phyloP scores from a whole-genome alignment of 2,113 vertebrate genomes.

The Clarias macrocephalus region DNA sequence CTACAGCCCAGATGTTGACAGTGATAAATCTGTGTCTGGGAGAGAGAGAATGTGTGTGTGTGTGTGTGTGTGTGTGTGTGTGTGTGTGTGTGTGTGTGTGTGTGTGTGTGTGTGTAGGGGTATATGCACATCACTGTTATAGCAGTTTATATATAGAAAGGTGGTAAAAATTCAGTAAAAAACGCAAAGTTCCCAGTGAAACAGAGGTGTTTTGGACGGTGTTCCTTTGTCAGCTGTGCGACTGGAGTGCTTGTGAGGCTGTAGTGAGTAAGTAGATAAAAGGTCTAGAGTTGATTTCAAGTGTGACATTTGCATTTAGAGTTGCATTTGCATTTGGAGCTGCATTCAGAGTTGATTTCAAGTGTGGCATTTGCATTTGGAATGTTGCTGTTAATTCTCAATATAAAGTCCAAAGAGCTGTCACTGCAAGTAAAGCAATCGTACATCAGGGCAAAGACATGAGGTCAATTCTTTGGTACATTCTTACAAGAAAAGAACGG shows the following conservation, averaged over 20 bases:
- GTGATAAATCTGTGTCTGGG: background rate
- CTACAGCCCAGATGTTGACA: background rate
- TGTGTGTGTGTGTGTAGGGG: background rate
- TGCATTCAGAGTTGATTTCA: background rate
- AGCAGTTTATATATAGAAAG: background rate
- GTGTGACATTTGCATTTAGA: slow-evolving; percentile 15
- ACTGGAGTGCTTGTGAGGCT: background rate
- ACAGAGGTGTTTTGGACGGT: background rate
- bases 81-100: slow-evolving; percentile 11
- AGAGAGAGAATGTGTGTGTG: background rate
- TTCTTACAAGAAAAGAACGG: background rate
- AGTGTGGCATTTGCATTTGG: slow-evolving; percentile 6
- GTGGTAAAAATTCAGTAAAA: background rate
- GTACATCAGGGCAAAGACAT: background rate
- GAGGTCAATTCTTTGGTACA: background rate
- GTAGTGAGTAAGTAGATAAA: background rate
- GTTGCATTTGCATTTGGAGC: background rate
- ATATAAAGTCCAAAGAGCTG: slow-evolving; percentile 4
- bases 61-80: slow-evolving; percentile 3
- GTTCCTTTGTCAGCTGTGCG: background rate
- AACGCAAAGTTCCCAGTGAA: background rate
- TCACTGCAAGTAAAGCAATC: background rate
- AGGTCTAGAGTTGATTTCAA: slow-evolving; percentile 14
- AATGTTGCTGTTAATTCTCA: slow-evolving; percentile 10
- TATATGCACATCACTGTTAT: slow-evolving; percentile 54